These are phyloP conservation scores for Tichodroma muraria DNA, from an alignment of 2,113 vertebrate genomes.

Conservation along the genomic window DNA sequence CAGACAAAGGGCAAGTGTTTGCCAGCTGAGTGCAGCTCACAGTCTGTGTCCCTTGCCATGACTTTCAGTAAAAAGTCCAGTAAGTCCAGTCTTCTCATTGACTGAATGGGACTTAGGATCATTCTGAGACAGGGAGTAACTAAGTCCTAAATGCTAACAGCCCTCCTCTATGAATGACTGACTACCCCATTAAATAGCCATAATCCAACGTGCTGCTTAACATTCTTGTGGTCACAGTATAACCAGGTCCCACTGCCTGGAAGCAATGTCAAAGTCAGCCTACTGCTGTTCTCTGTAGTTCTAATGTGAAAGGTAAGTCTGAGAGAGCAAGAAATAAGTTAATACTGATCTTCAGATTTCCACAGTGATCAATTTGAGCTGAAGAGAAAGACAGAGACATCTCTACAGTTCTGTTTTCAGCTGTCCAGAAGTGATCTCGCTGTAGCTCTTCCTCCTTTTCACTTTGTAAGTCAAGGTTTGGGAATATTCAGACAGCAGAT, in stretches of 20 bases:
- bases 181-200: background rate
- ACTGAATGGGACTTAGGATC: background rate
- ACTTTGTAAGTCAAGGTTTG: conserved; percentile 84
- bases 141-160: background rate
- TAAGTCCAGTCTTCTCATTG: background rate
- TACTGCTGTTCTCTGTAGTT: background rate
- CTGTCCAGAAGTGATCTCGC: conserved; percentile 69
- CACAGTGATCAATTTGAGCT: background rate
- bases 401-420: conserved; percentile 83
- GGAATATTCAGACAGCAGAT: conserved; percentile 83
- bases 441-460: conserved; percentile 73
- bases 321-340: background rate
- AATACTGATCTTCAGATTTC: background rate
- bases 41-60: background rate
- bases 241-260: background rate
- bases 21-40: background rate
- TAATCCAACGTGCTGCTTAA: background rate
- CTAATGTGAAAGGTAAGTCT: background rate
- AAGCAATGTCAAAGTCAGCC: background rate
- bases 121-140: background rate
- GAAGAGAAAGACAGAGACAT: background rate
- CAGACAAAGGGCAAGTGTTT: background rate
- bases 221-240: accelerated
- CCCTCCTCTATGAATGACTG: background rate
- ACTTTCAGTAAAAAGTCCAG: background rate